Percentiles rank a stretch among this genome's conserved stretches.
phyloP scores from a whole-genome alignment of 2,113 vertebrate genomes.

The Sinocyclocheilus anshuiensis region DNA sequence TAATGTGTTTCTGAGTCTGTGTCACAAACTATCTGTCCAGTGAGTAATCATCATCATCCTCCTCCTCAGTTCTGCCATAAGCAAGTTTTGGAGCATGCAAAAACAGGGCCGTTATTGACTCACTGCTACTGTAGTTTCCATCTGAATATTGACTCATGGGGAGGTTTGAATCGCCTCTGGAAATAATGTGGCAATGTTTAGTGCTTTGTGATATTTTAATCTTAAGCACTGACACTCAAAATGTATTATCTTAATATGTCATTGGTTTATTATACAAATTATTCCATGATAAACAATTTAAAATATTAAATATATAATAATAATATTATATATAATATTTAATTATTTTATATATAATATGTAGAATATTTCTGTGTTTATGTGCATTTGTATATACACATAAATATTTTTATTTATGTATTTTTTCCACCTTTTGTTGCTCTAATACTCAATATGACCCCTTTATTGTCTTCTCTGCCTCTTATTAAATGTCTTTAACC shows the following conservation, averaged over 20 bases:
- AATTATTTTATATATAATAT: too few species aligned
- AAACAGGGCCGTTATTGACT: not conserved
- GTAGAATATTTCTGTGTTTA: too few species aligned
- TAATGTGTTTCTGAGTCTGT: not conserved
- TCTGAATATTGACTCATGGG: not conserved
- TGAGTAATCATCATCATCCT: not conserved
- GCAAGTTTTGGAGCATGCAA: not conserved
- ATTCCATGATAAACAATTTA: not conserved
- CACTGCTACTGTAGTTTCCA: conserved; percentile 25
- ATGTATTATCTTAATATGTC: not conserved
- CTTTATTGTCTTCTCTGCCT: not conserved
- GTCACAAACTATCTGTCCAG: not conserved
- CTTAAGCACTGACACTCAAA: not conserved
- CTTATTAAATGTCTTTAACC: not conserved
- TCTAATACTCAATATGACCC: not conserved
- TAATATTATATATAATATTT: too few species aligned
- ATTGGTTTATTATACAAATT: not conserved
- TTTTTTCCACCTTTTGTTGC: not conserved
- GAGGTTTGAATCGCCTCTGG: not conserved
- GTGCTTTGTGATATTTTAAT: not conserved
- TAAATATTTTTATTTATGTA: too few species aligned
- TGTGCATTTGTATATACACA: too few species aligned
- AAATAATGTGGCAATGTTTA: not conserved
- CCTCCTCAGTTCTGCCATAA: not conserved
- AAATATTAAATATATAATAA: not conserved